These are phyloP conservation scores for Siderastrea siderea DNA, from an alignment of 92 coral and sea anemone species.

Conservation along the genomic window DNA sequence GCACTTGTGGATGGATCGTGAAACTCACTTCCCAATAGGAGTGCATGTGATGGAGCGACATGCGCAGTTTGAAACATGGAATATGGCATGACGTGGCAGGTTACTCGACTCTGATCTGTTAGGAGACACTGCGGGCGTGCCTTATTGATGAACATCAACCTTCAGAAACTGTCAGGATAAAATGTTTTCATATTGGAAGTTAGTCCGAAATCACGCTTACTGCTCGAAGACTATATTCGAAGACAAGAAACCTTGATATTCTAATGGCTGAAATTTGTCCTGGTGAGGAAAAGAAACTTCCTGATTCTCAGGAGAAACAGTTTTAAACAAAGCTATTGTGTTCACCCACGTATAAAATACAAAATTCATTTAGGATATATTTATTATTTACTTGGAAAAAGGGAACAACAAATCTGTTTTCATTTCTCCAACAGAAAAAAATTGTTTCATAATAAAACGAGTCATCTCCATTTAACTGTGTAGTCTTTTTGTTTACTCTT, in stretches of 20 bases:
- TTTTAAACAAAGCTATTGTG: neutral
- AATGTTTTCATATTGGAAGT: neutral
- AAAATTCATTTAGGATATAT: neutral
- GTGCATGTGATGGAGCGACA: neutral
- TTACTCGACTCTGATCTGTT: neutral
- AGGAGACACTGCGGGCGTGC: neutral
- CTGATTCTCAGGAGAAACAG: neutral
- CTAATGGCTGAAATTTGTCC: neutral
- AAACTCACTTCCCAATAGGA: neutral
- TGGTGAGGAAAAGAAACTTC: neutral
- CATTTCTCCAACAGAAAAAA: neutral
- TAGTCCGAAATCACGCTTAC: neutral
- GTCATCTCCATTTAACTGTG: neutral
- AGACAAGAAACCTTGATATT: neutral
- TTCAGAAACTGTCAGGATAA: neutral
- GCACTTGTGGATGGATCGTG: neutral
- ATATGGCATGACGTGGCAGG: neutral
- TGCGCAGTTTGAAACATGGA: neutral
- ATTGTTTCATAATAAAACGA: constrained; percentile 18
- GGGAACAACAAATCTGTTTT: neutral
- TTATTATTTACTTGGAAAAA: neutral
- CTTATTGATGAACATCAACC: neutral
- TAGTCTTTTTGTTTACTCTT: neutral
- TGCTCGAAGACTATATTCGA: neutral
- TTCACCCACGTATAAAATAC: neutral